Conservation (phyloP, 2,797 vertebrate genomes). For the Pteronotus mesoamericanus region DNA sequence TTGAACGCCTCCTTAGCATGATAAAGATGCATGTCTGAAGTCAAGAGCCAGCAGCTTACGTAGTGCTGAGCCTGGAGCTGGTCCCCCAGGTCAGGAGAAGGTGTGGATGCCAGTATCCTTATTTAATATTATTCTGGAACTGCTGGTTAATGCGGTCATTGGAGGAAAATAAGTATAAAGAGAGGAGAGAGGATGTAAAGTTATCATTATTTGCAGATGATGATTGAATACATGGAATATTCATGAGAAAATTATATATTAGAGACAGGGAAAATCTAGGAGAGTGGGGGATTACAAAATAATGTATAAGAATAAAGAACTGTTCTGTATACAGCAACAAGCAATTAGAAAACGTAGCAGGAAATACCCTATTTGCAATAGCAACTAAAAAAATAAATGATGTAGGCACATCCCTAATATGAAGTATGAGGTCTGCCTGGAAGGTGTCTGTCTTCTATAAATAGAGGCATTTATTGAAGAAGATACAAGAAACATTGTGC, state of each 20-base stretch:
- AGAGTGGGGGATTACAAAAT: neutral
- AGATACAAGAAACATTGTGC: neutral
- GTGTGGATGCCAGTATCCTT: neutral
- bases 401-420: neutral
- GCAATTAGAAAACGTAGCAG: neutral
- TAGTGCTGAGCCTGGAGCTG: neutral
- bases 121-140: neutral
- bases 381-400: neutral
- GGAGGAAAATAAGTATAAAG: neutral
- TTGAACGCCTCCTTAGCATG: neutral
- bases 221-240: neutral
- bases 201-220: neutral
- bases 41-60: neutral
- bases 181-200: neutral
- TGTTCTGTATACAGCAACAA: neutral
- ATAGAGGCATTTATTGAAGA: too few species aligned
- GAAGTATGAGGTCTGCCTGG: neutral
- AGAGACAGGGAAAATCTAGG: neutral
- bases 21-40: neutral
- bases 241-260: neutral
- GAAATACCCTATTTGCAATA: neutral
- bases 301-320: neutral
- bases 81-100: neutral
- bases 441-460: too few species aligned
- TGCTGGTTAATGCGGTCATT: neutral